Evolutionary conservation across 2,888 invertebrate genomes (phyloP).

Genomic region (Euzetes globulus): DNA sequence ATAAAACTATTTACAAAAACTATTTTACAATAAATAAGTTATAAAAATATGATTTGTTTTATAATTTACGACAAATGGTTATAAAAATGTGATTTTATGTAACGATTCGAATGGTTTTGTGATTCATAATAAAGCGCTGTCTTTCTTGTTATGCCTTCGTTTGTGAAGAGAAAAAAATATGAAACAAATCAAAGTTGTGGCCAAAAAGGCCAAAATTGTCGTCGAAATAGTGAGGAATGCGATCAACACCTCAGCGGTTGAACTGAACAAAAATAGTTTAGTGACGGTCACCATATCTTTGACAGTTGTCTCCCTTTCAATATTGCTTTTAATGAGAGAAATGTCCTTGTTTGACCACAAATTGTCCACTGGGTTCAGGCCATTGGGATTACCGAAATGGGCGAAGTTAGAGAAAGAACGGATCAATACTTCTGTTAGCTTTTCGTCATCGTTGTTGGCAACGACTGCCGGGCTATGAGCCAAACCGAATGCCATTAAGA

Average conservation of each 20-base stretch:
- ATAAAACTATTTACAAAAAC: slow-evolving; percentile 22
- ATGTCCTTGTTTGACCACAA: slow-evolving; percentile 9
- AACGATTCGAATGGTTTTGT: background rate
- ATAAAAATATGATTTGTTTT: slow-evolving; percentile 7
- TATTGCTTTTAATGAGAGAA: background rate
- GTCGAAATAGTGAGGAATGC: slow-evolving; percentile 20
- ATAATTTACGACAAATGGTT: slow-evolving; percentile 5
- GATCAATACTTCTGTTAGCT: slow-evolving; percentile 34
- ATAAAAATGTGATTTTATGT: background rate
- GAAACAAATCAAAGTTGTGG: slow-evolving; percentile 21
- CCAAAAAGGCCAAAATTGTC: slow-evolving; percentile 17
- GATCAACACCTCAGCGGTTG: slow-evolving; percentile 18
- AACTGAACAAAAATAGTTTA: slow-evolving; percentile 14
- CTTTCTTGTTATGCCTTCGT: slow-evolving; percentile 15
- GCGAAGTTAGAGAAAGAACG: slow-evolving; percentile 37
- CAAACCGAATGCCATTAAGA: slow-evolving; percentile 39
- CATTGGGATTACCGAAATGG: slow-evolving; percentile 32
- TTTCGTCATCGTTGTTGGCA: background rate
- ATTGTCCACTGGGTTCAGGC: slow-evolving; percentile 6
- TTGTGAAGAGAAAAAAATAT: slow-evolving; percentile 16
- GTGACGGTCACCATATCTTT: slow-evolving; percentile 6
- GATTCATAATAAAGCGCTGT: slow-evolving; percentile 23
- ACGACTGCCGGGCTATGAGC: background rate
- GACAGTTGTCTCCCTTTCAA: background rate
- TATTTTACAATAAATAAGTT: slow-evolving; percentile 28